Evolutionary conservation across 2,113 vertebrate species (phyloP).

Genomic region (Lamprologus tigripictilis): DNA sequence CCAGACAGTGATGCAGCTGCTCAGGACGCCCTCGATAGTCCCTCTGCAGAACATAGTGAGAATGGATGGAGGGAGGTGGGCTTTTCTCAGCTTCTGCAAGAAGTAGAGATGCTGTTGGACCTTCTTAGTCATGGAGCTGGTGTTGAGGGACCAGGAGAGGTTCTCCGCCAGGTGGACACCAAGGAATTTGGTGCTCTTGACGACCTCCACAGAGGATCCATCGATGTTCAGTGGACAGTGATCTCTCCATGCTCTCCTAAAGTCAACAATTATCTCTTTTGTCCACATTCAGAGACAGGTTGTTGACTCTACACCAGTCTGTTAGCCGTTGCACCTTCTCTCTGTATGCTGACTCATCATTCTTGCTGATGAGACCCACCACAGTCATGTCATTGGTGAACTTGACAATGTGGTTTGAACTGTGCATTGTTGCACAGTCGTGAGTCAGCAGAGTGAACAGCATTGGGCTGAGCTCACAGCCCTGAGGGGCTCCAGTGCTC

Average conservation of each 20-base stretch:
- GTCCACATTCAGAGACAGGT: neutral
- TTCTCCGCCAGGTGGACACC: neutral
- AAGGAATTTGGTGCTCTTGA: neutral
- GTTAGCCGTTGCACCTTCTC: accelerated
- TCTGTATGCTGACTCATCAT: accelerated
- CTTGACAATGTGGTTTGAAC: accelerated
- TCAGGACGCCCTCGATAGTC: accelerated
- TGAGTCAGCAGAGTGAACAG: neutral
- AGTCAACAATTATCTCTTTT: neutral
- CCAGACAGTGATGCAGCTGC: neutral
- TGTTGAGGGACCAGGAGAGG: accelerated
- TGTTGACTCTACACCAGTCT: accelerated
- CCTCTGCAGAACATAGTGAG: neutral
- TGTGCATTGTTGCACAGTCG: accelerated
- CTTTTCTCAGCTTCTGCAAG: neutral
- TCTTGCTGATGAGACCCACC: neutral
- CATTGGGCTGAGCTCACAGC: accelerated
- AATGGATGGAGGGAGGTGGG: neutral
- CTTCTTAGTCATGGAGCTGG: neutral
- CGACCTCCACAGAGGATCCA: neutral
- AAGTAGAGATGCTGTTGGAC: accelerated
- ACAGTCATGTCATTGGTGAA: accelerated
- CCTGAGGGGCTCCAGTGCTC: neutral
- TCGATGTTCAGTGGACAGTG: neutral
- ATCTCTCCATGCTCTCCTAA: neutral